Evolutionary conservation across 1,140 invertebrate species (phyloP), one percentile per base, ranked within the genome.

Genomic region (Halictus rubicundus): DNA sequence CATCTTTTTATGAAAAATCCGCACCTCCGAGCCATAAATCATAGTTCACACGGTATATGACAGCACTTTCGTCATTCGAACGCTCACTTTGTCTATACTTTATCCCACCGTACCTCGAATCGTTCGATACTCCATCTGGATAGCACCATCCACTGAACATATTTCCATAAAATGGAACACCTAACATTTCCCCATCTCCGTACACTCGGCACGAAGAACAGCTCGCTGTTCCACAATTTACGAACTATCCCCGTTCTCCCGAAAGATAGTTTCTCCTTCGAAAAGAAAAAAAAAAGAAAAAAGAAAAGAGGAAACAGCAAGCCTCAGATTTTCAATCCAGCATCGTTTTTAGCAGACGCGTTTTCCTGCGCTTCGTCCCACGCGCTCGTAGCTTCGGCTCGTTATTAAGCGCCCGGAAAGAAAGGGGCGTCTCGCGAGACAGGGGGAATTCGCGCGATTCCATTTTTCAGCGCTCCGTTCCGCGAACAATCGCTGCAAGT

Each of bases 401-500:
- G 39, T 65, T 46, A 46, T 46, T 65, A 65, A 23, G 64, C 64
- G 8, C 6, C 21, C 4, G 64, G n/a, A n/a, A 65, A 21, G 19
- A 65, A 42, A 46, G 39, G 7, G 23, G 10, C 39, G n/a, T 65
- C 39, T 46, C n/a, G 64, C 64, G 64, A 46, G 39, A 65, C 39
- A n/a, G 39, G 32, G 0, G 64, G 64, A 65, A 65, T 65, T 46
- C 64, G 10, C 39, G n/a, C n/a, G 60, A 61, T 61, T 19, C 60
- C 39, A 25, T 65, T 65, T 65, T 65, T 65, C 63, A 65, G 21
- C 37, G 3, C 9, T 37, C 21, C 39, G 52, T 37, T 14, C 25
- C 21, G 21, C 37, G 63, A 65, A 65, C 63, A 65, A 42, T 65
- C 64, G 39, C 39, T 14, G 39, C 39, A 16, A 42, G n/a, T 65